Evolutionary conservation across 2,888 invertebrate species (phyloP), one percentile per base, ranked within the genome.

Genomic region (Balanococcus diminutus): DNA sequence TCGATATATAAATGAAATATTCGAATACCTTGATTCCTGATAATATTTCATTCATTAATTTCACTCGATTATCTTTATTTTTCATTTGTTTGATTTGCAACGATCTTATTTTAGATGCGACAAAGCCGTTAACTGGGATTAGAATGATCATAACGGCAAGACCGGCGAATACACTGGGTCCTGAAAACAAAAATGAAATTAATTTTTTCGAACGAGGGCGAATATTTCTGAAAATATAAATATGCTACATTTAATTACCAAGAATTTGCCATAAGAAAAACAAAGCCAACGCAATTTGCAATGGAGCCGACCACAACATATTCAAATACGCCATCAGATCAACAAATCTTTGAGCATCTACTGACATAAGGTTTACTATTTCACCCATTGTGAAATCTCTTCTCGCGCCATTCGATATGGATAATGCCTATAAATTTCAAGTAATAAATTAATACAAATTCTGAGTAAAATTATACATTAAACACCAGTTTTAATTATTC

Each of bases 151-250:
- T 89, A 0, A 89, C 89, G 39, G 90, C 91, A 46, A 94, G 89
- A 11, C 94, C 94, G 81, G 93, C 92, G 36, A 94, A 88, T 0
- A 93, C 92, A 3, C 93, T 91, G 0, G 91, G 90, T 1, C 93
- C 93, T 88, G 92, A 89, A 2, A 51, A 19, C n/a, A 39, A 91
- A 39, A 75, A 39, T 14, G 28, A 16, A 75, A 82, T 22, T 56
- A 86, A 32, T 39, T 5, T 36, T 11, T 22, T 42, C 82, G 8
- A 16, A 42, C 14, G 5, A n/a, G 16, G 28, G 25, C 81, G 4
- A 11, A 42, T 14, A 1, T 14, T 36, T 81, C n/a, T n/a, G n/a
- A n/a, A n/a, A n/a, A n/a, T n/a, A n/a, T n/a, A 81, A 81, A 46
- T 22, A 36, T 1, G 39, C n/a, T 36, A 3, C 28, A 14, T 67